These are phyloP conservation scores for Mystacides longicornis DNA, from an alignment of 2,888 invertebrate species.

Conservation along the genomic window DNA sequence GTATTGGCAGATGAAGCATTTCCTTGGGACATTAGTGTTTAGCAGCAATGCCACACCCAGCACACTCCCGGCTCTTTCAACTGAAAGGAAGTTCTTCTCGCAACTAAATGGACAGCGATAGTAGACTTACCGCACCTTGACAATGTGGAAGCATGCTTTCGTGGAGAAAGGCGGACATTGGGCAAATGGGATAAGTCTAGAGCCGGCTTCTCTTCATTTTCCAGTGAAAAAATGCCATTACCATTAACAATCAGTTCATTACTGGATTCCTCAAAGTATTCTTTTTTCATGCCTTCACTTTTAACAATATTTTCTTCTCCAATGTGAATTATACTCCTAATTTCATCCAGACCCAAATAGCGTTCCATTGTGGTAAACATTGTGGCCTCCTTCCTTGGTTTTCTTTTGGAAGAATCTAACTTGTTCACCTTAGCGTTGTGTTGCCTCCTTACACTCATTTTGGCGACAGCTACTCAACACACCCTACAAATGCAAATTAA, in stretches of 20 bases:
- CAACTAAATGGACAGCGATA: no score
- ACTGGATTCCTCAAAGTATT: not conserved
- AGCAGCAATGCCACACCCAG: no score
- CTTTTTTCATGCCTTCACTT: conserved; percentile 13
- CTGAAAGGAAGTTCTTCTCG: no score
- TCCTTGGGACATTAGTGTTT: no score
- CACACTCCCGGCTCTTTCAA: no score
- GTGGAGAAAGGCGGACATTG: conserved; percentile 23
- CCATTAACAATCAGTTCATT: no score
- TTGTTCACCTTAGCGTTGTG: conserved; percentile 13
- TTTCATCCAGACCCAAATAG: conserved; percentile 17
- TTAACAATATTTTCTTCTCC: conserved; percentile 4
- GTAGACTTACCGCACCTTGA: conserved; percentile 21
- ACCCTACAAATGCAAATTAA: conserved; percentile 14
- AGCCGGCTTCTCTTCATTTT: no score
- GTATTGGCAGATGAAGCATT: no score
- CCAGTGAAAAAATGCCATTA: no score
- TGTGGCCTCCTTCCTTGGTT: conserved; percentile 12
- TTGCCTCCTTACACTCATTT: conserved; percentile 7
- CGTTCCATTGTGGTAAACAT: conserved; percentile 15
- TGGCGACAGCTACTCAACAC: not conserved
- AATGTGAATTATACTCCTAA: conserved; percentile 19
- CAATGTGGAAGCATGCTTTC: conserved; percentile 25
- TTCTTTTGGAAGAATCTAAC: conserved; percentile 11
- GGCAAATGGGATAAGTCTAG: conserved; percentile 3